A percentile compares a stretch with the other conserved stretches of the same genome.
phyloP scores from a whole-genome alignment of 2,797 vertebrate genomes.

The Pelodytes ibericus region DNA sequence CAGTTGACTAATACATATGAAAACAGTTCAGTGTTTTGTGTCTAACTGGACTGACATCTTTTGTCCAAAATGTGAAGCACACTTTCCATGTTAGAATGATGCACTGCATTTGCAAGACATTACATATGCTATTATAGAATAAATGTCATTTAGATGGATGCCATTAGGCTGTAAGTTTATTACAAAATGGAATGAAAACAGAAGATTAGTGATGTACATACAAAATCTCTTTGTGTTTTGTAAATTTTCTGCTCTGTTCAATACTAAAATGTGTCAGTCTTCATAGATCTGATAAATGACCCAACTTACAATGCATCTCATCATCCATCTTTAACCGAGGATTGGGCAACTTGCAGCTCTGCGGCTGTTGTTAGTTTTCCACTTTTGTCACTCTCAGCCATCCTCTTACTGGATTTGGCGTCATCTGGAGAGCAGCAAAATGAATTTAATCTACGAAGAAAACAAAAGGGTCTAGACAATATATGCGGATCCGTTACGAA shows the following conservation, averaged over 20 bases:
- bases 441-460: no score
- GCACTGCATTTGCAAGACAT: constrained; percentile 21
- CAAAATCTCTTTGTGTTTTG: constrained; percentile 29
- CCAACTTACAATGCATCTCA: constrained; percentile 17
- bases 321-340: not conserved
- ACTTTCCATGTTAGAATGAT: constrained; percentile 33
- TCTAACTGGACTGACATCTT: constrained; percentile 14
- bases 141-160: constrained; percentile 54
- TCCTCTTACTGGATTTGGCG: no score
- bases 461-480: no score
- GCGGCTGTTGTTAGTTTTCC: no score
- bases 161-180: constrained; percentile 50
- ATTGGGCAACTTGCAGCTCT: not conserved
- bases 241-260: constrained; percentile 41
- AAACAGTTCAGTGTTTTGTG: constrained; percentile 25
- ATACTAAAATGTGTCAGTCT: constrained; percentile 37
- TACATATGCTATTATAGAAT: constrained; percentile 50
- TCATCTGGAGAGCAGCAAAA: no score
- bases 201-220: constrained; percentile 34
- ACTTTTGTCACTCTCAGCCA: no score
- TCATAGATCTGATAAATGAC: constrained; percentile 32
- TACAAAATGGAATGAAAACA: constrained; percentile 36
- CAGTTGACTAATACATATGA: constrained; percentile 12
- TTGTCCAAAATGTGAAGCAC: constrained; percentile 20
- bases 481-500: no score